phyloP scores from a whole-genome alignment of 2,888 invertebrate genomes.

The Hydropsyche betteni region DNA sequence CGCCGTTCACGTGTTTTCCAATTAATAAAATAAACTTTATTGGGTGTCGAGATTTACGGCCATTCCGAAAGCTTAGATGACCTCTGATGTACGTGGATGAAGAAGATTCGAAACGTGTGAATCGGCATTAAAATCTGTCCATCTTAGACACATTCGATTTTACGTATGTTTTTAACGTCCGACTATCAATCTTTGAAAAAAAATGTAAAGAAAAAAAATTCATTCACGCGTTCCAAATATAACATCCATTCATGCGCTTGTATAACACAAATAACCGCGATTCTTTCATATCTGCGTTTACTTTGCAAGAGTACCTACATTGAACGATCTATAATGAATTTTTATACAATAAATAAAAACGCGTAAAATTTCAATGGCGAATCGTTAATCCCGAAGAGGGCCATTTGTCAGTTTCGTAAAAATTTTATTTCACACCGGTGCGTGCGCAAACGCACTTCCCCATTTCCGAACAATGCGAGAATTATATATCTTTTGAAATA shows the following conservation, averaged over 20 bases:
- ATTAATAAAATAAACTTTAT: too few relatives aligned
- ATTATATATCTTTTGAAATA: slow-evolving; percentile 44
- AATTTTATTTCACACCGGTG: slow-evolving; percentile 32
- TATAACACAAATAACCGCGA: not conserved
- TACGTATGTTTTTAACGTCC: too few relatives aligned
- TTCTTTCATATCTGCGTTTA: not conserved
- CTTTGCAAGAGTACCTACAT: not conserved
- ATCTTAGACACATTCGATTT: too few relatives aligned
- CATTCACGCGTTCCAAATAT: not conserved
- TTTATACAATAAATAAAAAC: slow-evolving; percentile 11
- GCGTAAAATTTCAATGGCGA: slow-evolving; percentile 25
- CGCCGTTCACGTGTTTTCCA: too few relatives aligned
- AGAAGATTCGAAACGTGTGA: too few relatives aligned
- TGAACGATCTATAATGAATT: not conserved
- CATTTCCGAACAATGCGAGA: slow-evolving; percentile 36
- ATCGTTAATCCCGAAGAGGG: slow-evolving; percentile 18
- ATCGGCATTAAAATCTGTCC: too few relatives aligned
- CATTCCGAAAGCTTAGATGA: too few relatives aligned
- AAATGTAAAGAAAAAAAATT: not conserved
- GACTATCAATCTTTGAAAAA: too few relatives aligned
- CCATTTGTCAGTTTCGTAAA: slow-evolving; percentile 31
- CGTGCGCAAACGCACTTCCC: slow-evolving; percentile 35
- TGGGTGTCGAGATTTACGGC: too few relatives aligned
- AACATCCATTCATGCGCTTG: slow-evolving; percentile 1
- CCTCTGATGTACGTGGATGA: too few relatives aligned